Base-by-base conservation (phyloP, 1,140 invertebrate species). In the Aphelinus atriplicis region DNA sequence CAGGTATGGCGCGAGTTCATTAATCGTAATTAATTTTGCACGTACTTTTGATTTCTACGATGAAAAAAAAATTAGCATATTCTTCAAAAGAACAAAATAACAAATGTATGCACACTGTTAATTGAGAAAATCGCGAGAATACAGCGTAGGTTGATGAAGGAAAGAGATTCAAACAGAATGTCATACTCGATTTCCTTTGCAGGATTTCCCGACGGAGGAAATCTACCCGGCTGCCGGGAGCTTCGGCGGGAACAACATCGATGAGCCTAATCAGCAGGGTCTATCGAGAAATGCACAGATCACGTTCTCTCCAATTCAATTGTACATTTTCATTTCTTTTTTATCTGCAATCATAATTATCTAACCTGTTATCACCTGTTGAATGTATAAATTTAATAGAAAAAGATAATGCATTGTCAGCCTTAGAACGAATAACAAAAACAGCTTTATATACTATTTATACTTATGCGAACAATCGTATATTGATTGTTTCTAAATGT, bases 181-280 rank as follows among this genome's bases (percentile, higher is more conserved):
- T 26, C 26, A 26, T 26, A 26, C 26, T 26, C 26, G 26, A 26
- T 26, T 26, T 26, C 26, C 26, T 26, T 26, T 26, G 26, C 68
- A 84, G 81, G 79, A 82, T 66, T 78, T 81, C 51, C 79, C 80
- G 57, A 86, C 85, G 5, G 85, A 88, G 63, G 86, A 88, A 0
- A 89, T 89, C 88, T 90, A 88, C 72, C 88, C 89, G 55, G 88
- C 86, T 0, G 88, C 88, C 45, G 89, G 88, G 47, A 88, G 85
- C 79, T 89, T 88, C 78, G 83, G 88, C 7, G 88, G 84, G 58
- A 91, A 90, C 78, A 86, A 89, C 76, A 88, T 91, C 3, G 90
- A 91, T 69, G 90, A 91, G 79, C 90, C 90, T 1, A 91, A 91
- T 78, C 90, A 91, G 77, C 88, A 90, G 77, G 90, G 90, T 2